Percentiles rank a stretch among this genome's conserved stretches.
Conservation (phyloP, 2,888 invertebrate species). For the Pandemis corylana region DNA sequence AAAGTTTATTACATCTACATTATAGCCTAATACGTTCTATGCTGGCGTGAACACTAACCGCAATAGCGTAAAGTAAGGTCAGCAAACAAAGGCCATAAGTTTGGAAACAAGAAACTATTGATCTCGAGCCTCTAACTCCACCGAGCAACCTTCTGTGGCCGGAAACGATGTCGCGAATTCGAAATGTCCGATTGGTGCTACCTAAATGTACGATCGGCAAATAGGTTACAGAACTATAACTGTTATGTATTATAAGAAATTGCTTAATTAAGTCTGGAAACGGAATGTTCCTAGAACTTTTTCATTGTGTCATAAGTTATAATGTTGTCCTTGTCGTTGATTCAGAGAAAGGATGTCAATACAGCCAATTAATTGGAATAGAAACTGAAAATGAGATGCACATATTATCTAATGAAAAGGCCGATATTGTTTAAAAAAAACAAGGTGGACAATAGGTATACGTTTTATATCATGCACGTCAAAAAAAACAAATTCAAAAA, state of each 20-base stretch:
- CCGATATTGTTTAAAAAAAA: too few species aligned
- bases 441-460: too few species aligned
- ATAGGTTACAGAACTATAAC: background rate
- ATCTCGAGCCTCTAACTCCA: constrained; percentile 44
- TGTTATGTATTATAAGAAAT: background rate
- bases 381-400: background rate
- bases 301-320: background rate
- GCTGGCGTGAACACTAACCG: constrained; percentile 44
- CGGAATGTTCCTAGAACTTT: background rate
- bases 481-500: too few species aligned
- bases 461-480: too few species aligned
- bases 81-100: constrained; percentile 51
- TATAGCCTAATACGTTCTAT: constrained; percentile 19
- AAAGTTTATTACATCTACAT: constrained; percentile 17
- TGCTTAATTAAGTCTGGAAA: constrained; percentile 1
- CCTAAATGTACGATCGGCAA: constrained; percentile 15
- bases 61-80: constrained; percentile 43
- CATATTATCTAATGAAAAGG: background rate
- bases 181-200: constrained; percentile 44
- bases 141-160: constrained; percentile 28
- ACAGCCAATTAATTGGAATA: background rate
- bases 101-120: constrained; percentile 57
- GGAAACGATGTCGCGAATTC: constrained; percentile 46
- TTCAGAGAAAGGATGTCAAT: background rate
- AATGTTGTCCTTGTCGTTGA: background rate